Conservation (phyloP, 2,113 vertebrate species). For the Rhea americana region DNA sequence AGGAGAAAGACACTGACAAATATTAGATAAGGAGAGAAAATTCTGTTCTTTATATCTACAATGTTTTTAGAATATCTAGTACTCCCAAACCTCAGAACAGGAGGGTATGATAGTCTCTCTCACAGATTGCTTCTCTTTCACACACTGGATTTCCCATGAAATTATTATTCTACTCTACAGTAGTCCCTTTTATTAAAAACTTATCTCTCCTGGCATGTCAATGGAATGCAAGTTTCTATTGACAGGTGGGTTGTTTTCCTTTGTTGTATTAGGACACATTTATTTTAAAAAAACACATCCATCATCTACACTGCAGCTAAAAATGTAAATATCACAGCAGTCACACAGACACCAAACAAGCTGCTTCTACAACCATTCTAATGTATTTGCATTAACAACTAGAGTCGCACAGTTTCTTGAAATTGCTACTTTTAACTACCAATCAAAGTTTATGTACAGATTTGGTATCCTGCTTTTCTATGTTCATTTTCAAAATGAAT, state of each 20-base stretch:
- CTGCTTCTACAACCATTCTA: neutral
- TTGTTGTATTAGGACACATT: neutral
- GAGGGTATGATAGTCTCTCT: neutral
- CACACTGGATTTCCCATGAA: constrained; percentile 10
- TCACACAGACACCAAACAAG: neutral
- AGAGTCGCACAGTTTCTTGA: neutral
- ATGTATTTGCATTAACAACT: neutral
- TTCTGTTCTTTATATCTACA: constrained; percentile 13
- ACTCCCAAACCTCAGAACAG: neutral
- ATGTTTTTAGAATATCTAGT: constrained; percentile 37
- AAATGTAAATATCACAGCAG: neutral
- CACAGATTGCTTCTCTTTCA: neutral
- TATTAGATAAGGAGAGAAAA: constrained; percentile 31
- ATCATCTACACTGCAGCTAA: neutral
- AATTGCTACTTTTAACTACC: neutral
- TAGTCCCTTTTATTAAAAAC: constrained; percentile 26
- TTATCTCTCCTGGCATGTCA: constrained; percentile 22
- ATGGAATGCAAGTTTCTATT: neutral
- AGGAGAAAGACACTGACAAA: constrained; percentile 19
- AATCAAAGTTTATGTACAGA: neutral
- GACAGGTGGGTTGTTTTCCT: neutral
- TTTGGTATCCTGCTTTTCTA: neutral
- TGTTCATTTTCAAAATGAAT: neutral
- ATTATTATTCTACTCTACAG: neutral
- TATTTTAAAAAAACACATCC: neutral